These are phyloP conservation scores for Chaunax sp. DNA, from an alignment of 2,797 vertebrate species.

Conservation along the genomic window DNA sequence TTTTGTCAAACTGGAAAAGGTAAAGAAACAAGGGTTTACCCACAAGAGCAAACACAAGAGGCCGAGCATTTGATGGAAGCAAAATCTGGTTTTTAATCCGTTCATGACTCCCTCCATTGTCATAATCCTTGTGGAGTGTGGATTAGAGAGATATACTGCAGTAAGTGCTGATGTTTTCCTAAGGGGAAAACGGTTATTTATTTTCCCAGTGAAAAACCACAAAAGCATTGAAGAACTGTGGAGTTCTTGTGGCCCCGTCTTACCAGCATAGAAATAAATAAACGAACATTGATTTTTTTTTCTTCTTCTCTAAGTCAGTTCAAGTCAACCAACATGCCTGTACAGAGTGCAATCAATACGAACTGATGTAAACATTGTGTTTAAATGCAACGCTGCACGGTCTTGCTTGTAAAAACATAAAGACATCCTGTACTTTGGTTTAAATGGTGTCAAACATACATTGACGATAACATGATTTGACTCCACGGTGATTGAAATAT, in stretches of 20 bases:
- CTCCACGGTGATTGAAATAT: slow-evolving; percentile 12
- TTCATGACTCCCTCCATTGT: slow-evolving; percentile 75
- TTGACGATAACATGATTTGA: slow-evolving; percentile 3
- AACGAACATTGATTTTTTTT: background rate
- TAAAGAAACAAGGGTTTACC: slow-evolving; percentile 46
- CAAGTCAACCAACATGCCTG: slow-evolving; percentile 1
- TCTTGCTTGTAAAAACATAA: too few relatives aligned
- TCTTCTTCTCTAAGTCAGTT: background rate
- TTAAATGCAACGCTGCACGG: too few relatives aligned
- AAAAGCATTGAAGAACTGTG: slow-evolving; percentile 33
- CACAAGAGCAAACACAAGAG: slow-evolving; percentile 49
- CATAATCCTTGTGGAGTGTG: slow-evolving; percentile 81
- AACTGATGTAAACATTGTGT: background rate
- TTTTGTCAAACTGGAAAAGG: slow-evolving; percentile 49
- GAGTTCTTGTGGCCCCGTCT: background rate
- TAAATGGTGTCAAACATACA: background rate
- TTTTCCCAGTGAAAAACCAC: slow-evolving; percentile 52
- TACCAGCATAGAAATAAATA: slow-evolving; percentile 27
- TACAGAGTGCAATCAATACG: background rate
- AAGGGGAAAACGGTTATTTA: slow-evolving; percentile 71
- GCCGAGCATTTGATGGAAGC: slow-evolving; percentile 69
- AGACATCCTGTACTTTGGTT: background rate
- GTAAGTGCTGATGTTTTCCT: slow-evolving; percentile 78
- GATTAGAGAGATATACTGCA: slow-evolving; percentile 81
- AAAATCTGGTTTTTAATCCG: slow-evolving; percentile 78